A percentile compares a stretch with the other conserved stretches of the same genome.
phyloP scores from a whole-genome alignment of 2,113 vertebrate species.

The Forbesichthys papilliferus region DNA sequence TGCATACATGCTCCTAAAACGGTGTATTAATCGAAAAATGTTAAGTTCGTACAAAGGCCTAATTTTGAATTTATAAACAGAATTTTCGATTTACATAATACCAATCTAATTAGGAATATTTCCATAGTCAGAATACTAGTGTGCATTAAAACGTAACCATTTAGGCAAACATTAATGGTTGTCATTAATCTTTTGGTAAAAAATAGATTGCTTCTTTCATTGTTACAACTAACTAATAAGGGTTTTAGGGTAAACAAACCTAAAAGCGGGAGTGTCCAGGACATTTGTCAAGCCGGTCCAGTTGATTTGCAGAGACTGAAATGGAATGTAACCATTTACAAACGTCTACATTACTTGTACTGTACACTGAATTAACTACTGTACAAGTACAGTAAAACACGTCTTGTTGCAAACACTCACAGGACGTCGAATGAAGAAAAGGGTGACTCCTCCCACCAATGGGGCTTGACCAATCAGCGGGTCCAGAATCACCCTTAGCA shows the following conservation, averaged over 20 bases:
- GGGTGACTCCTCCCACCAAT: conserved; percentile 89
- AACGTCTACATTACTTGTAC: background rate
- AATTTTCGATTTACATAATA: too few relatives aligned
- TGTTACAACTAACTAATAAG: background rate
- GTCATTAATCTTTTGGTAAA: too few relatives aligned
- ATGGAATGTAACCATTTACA: background rate
- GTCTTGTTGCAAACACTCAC: conserved; percentile 72
- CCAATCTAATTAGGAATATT: too few relatives aligned
- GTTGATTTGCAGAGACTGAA: conserved; percentile 83
- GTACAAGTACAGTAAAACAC: background rate
- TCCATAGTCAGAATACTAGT: too few relatives aligned
- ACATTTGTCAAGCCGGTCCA: conserved; percentile 96
- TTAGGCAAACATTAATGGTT: too few relatives aligned
- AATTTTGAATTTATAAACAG: too few relatives aligned
- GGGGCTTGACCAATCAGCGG: conserved; percentile 87
- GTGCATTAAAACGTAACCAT: too few relatives aligned
- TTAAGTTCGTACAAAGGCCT: too few relatives aligned
- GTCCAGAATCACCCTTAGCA: conserved; percentile 86
- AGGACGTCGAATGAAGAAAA: conserved; percentile 94
- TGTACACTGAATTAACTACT: background rate
- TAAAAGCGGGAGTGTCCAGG: conserved; percentile 88
- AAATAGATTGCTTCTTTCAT: background rate
- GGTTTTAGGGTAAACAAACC: conserved; percentile 62
- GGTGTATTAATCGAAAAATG: too few relatives aligned
- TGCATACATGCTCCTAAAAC: too few relatives aligned